Evolutionary conservation across 1,140 invertebrate genomes (phyloP).

Genomic region (Matsumurasca onukii): DNA sequence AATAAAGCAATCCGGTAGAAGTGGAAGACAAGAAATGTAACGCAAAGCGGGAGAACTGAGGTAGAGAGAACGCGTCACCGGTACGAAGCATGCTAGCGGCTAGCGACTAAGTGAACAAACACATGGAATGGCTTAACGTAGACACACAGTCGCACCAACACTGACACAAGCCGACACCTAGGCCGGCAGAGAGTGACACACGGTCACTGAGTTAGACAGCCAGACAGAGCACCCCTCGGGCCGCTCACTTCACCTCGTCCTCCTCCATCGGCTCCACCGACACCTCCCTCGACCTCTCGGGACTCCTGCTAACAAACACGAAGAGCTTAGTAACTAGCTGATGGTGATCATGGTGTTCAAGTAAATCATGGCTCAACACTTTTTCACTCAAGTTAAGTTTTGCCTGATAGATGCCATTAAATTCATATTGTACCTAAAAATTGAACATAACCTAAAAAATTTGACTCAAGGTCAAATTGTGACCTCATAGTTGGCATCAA

Average conservation of each 20-base stretch:
- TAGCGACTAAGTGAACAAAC: neutral
- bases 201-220: neutral
- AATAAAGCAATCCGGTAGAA: neutral
- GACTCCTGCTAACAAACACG: conserved; percentile 45
- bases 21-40: neutral
- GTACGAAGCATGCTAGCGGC: neutral
- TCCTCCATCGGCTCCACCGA: conserved; percentile 83
- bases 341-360: no score
- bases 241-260: conserved; percentile 60
- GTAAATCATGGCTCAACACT: no score
- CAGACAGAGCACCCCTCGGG: neutral
- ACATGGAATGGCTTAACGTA: neutral
- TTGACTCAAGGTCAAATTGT: no score
- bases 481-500: no score
- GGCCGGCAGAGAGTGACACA: neutral
- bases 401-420: no score
- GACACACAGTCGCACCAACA: neutral
- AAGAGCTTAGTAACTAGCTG: neutral
- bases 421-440: no score
- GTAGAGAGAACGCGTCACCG: no score
- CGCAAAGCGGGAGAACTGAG: neutral
- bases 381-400: no score
- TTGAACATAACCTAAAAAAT: no score
- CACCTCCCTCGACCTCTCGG: conserved; percentile 66
- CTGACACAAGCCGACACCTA: neutral